phyloP scores from a whole-genome alignment of 2,888 invertebrate species.

The Drosophila diplacantha region DNA sequence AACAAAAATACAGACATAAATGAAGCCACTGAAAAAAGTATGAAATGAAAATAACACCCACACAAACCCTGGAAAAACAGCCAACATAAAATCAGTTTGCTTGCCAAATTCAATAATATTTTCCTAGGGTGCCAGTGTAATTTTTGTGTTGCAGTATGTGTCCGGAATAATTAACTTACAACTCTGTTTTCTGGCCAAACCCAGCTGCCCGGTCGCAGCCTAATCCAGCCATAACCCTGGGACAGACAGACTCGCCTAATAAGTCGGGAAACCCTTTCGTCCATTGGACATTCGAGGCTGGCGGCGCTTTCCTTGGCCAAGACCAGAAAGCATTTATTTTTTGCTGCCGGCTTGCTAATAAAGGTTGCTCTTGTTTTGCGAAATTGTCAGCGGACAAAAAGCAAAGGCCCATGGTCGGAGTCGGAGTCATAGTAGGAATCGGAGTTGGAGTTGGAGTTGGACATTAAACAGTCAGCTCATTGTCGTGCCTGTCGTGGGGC shows the following conservation, averaged over 20 bases:
- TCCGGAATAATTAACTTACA: slow-evolving; percentile 26
- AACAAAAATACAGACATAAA: too few species aligned
- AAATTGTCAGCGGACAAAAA: slow-evolving; percentile 36
- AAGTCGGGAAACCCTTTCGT: slow-evolving; percentile 66
- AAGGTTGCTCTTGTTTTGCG: slow-evolving; percentile 66
- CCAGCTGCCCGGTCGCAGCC: slow-evolving; percentile 22
- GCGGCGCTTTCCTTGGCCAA: slow-evolving; percentile 58
- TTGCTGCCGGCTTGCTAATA: slow-evolving; percentile 57
- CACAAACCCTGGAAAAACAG: neutral
- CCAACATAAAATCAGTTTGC: neutral
- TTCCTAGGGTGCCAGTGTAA: neutral
- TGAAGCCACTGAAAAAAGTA: neutral
- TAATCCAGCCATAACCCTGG: slow-evolving; percentile 38
- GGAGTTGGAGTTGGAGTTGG: slow-evolving; percentile 25
- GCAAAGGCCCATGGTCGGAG: slow-evolving; percentile 4
- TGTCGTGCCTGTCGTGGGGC: slow-evolving; percentile 62
- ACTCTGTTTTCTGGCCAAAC: slow-evolving; percentile 3
- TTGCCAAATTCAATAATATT: neutral
- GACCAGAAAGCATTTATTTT: slow-evolving; percentile 40
- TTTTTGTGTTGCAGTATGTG: slow-evolving; percentile 1
- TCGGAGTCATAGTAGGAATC: neutral
- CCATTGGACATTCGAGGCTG: slow-evolving; percentile 53
- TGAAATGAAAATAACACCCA: neutral
- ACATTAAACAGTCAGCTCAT: slow-evolving; percentile 71
- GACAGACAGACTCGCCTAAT: slow-evolving; percentile 42